Base-by-base conservation (phyloP, 2,888 invertebrate genomes). In the Empis livida region DNA sequence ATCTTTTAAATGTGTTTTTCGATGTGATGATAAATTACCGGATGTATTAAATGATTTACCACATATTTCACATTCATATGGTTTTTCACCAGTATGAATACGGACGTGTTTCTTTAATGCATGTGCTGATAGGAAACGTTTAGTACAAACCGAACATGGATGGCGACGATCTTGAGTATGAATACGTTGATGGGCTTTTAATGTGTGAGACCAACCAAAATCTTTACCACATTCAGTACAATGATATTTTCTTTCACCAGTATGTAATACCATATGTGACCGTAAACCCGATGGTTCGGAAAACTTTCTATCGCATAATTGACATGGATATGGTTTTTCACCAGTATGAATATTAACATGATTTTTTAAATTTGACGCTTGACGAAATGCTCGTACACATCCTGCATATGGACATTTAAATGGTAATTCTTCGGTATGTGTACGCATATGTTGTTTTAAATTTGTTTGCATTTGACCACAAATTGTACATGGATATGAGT, bases 291-390 rank as follows among this genome's bases (percentile, higher is more conserved):
- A 49, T 10, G 51, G 49, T 37, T 54, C 53, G 4, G 48, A 40
- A 31, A 54, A 54, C 5, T 48, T 41, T 20, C 45, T 46, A 1
- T 49, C 48, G 32, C 53, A 54, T 8, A 48, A 16, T 30, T 43
- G 37, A 45, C 53, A 54, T 42, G 44, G 42, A 42, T 52, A 54
- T 3, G 53, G 53, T 32, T 51, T 54, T 16, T 46, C 30, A 3
- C 52, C 52, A 3, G 52, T 54, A 40, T 54, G 53, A 6, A 49
- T 51, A 30, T 54, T 49, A 1, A 51, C 13, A 20, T 54, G 53
- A n/a, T 47, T 48, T 20, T 49, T 48, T 30, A 47, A 49, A 20
- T 51, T 52, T 9, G 47, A 43, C 10, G 37, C 30, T 16, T 54
- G 53, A 4, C 48, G 39, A 38, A 54, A 54, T 10, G 40, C 43